Base-by-base conservation (phyloP, 2,888 invertebrate genomes). In the Leptogaster cylindrica region DNA sequence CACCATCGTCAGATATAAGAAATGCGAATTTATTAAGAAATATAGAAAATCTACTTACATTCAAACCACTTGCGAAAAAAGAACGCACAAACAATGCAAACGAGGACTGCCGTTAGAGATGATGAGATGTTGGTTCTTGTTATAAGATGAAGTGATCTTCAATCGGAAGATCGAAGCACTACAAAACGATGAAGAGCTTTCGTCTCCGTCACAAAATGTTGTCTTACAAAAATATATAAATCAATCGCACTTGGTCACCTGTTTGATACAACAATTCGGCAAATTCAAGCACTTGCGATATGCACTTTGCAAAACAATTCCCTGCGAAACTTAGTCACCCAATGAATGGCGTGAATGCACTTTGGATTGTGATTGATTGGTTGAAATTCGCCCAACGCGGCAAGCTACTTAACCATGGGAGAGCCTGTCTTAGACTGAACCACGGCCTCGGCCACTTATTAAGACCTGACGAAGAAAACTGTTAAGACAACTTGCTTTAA, bases 381-480 rank as follows among this genome's bases (percentile, higher is more conserved):
- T 28, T 27, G 41, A 61, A 18, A 44, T 44, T 61, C 33, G 39
- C 12, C 46, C 44, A 44, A 44, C 44, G 44, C 61, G 61, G 28
- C 44, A 18, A 36, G 16, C 61, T 61, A 61, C 61, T 61, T 44
- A 61, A 61, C 61, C 61, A 61, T 61, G 41, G 61, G 61, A 61
- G 61, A 44, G 61, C 27, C 44, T 61, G 44, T 61, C 61, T 61
- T 61, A 61, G 44, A 61, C 61, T 61, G 61, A 61, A 28, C 36
- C 41, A 31, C 28, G 28, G 16, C 44, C 16, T 44, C 44, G 41
- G 41, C 44, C 61, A 61, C 44, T 61, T 61, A 61, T 61, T 61
- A 44, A 61, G 41, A 44, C 61, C 61, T 18, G 61, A 27, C 2
- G 61, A 61, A 44, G 61, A 61, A 61, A 44, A 61, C 61, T 61